Conservation (phyloP, 2,113 vertebrate genomes). For the Formicarius rufipectus region DNA sequence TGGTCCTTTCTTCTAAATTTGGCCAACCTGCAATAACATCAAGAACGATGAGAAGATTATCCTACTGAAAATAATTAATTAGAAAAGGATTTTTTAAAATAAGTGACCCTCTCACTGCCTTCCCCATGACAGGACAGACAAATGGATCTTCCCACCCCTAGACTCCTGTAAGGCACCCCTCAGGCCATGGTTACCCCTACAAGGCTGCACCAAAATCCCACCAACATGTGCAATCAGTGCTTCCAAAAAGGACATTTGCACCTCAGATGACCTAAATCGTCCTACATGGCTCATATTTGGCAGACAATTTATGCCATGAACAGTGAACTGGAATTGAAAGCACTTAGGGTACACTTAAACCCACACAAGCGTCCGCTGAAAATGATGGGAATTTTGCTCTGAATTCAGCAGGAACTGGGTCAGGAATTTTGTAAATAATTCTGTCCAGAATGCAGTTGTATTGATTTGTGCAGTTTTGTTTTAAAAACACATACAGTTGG, state of each 20-base stretch:
- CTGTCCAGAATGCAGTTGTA: not conserved
- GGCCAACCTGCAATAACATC: not conserved
- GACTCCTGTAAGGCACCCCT: not conserved
- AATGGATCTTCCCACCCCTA: not conserved
- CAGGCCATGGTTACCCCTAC: not conserved
- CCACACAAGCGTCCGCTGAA: rapidly evolving
- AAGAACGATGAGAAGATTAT: not conserved
- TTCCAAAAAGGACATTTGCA: not conserved
- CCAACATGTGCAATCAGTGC: rapidly evolving
- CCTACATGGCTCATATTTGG: not conserved
- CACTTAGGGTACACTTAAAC: not conserved
- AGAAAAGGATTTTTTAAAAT: not conserved
- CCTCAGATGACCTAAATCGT: not conserved
- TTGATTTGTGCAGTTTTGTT: not conserved
- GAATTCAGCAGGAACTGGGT: not conserved
- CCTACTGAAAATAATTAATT: not conserved
- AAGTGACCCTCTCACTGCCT: not conserved
- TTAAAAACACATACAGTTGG: not conserved
- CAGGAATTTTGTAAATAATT: not conserved
- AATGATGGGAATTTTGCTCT: not conserved
- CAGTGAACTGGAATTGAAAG: not conserved
- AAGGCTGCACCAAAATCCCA: not conserved
- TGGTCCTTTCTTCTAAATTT: not conserved
- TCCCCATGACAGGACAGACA: not conserved
- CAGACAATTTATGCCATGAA: not conserved